Evolutionary conservation across 1,140 invertebrate species (phyloP), one percentile per base, ranked within the genome.

Genomic region (Procambarus clarkii): DNA sequence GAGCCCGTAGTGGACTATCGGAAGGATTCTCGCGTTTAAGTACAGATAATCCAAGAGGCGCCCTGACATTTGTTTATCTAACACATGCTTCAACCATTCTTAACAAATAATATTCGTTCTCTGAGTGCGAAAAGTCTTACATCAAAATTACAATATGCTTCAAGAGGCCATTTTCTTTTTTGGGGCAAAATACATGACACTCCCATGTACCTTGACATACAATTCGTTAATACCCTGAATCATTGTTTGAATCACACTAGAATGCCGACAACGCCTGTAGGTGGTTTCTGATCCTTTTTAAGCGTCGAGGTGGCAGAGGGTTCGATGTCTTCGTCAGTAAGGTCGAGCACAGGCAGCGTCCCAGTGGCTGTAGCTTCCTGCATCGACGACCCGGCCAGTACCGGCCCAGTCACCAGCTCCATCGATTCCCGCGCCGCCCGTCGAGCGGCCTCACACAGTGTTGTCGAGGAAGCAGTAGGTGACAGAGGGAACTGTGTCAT

Each of bases 361-460:
- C 86, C 79, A 3, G 80, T 85, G 13, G 82, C 90, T 8, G 86
- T 34, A 0, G 90, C 92, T 74, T 92, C 90, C 71, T 92, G 90
- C 45, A 92, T 79, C 21, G 86, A 58, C 0, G 92, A 93, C 50
- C 92, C 92, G 15, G 92, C 86, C 46, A 93, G 64, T 7, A 93
- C 91, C 3, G 92, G 86, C 4, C 92, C 92, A 7, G 92, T 92
- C 58, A 93, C 92, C 7, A 92, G 84, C 71, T 93, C 92, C 91
- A 93, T 89, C 13, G 92, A 89, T 3, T 77, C 86, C 48, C 90
- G 74, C 3, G 81, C 58, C n/a, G 83, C 71, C n/a, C 77, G 78
- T 18, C 86, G 89, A 8, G 84, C 78, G 0, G 85, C 74, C 2
- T 88, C 82, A 34, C 84, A 74, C 58, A 84, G 21, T 5, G 85